These are phyloP conservation scores for Sympetrum striolatum DNA, from an alignment of 2,888 invertebrate species.

Conservation along the genomic window DNA sequence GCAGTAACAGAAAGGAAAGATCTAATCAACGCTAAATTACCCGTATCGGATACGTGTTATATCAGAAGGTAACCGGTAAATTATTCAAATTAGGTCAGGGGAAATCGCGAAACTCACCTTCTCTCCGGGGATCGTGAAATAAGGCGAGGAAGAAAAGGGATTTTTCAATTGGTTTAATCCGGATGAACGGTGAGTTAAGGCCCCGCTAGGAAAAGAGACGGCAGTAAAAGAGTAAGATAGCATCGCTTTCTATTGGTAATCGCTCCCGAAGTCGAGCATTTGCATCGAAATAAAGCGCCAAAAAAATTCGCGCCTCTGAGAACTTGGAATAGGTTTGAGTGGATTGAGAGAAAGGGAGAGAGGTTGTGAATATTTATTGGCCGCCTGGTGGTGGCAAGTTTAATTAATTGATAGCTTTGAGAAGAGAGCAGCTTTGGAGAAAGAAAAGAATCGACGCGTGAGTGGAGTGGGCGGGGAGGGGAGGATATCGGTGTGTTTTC, in stretches of 20 bases:
- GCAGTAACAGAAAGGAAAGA: not conserved
- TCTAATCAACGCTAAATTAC: not conserved
- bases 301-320: not conserved
- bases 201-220: not conserved
- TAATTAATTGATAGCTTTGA: slow-evolving; percentile 44
- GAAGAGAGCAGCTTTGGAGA: slow-evolving; percentile 19
- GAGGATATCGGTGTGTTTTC: not conserved
- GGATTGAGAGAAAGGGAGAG: not conserved
- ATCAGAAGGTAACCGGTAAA: not conserved
- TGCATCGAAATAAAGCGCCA: not conserved
- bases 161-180: not conserved
- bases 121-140: not conserved
- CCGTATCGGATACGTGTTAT: too few relatives aligned
- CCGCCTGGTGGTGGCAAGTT: slow-evolving; percentile 36
- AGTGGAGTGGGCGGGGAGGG: not conserved
- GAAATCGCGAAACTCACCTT: not conserved
- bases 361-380: slow-evolving; percentile 39
- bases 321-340: not conserved
- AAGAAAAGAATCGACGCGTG: not conserved
- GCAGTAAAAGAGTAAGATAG: not conserved
- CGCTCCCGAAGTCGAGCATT: not conserved
- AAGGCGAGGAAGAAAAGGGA: not conserved
- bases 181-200: not conserved
- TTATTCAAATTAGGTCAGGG: not conserved
- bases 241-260: not conserved